Evolutionary conservation across 2,113 vertebrate species (phyloP), one percentile per base, ranked within the genome.

Genomic region (Microcebus griseorufus): DNA sequence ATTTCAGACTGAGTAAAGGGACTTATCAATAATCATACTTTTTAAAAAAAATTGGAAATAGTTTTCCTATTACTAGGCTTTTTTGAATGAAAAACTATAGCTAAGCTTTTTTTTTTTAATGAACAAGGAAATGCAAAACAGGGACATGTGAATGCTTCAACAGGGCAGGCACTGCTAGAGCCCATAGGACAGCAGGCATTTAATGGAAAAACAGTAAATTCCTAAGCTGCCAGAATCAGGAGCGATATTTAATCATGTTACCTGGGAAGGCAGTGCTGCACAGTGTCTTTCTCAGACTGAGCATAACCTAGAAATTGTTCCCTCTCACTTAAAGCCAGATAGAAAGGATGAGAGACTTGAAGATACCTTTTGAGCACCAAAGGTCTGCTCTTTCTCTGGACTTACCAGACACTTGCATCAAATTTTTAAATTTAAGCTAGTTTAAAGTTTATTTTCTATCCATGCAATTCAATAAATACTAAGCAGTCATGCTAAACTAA

Each of bases 401-500:
- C 79, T 90, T 96, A 17, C n/a, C 70, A 69, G 48, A 22, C 6
- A 80, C 23, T 67, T 87, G 14, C 89, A 53, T 90, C 39, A 94
- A 90, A 69, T 86, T 82, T 88, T 83, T 25, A 93, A 87, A 85
- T 60, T 88, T 88, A 93, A 93, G 18, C 32, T 88, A 91, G 32
- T 58, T 93, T 87, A 55, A 37, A 92, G 27, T 58, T 94, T 87
- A 53, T n/a, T 85, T 90, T 85, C 55, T 95, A 60, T 67, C 55
- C n/a, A 53, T 25, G 22, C 3, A 90, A 83, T 48, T 88, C 79
- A 88, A 72, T 60, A 16, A 95, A 70, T 51, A 89, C 23, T 70
- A 96, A 95, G 45, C 72, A 94, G 79, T 69, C 0, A 37, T 73
- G n/a, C n/a, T 86, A 93, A 94, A 55, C 60, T 86, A 95, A 92